phyloP scores from a whole-genome alignment of 1,140 invertebrate species.

The Diabrotica undecimpunctata region DNA sequence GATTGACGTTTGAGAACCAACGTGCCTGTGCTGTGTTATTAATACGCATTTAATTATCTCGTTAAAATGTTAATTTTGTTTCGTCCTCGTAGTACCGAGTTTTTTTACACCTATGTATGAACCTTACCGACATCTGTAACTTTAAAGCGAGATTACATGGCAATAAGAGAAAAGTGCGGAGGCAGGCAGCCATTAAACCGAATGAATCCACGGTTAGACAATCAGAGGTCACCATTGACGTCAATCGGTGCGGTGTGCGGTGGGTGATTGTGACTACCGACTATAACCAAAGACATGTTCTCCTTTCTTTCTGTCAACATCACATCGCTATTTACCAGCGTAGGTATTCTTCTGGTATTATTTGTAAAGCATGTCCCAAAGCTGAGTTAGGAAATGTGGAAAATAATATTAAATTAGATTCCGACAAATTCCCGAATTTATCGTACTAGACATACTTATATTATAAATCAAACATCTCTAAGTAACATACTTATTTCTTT shows the following conservation, averaged over 20 bases:
- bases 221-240: slow-evolving; percentile 9
- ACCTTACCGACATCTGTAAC: not conserved
- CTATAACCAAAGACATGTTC: not conserved
- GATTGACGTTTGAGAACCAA: no score
- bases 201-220: slow-evolving; percentile 4
- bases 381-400: no score
- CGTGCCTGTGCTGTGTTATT: no score
- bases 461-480: no score
- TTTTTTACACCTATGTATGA: not conserved
- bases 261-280: not conserved
- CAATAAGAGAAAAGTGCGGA: no score
- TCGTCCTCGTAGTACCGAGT: not conserved
- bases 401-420: no score
- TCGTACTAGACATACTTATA: no score
- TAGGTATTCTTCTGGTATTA: not conserved
- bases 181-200: no score
- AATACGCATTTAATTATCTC: no score
- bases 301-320: not conserved
- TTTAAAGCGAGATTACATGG: not conserved
- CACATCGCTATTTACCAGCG: not conserved
- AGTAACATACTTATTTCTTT: no score
- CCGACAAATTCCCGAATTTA: no score
- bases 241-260: slow-evolving; percentile 3
- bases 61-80: not conserved
- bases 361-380: no score